Conservation (phyloP, 2,113 vertebrate species). For the Dermatemys mawii region DNA sequence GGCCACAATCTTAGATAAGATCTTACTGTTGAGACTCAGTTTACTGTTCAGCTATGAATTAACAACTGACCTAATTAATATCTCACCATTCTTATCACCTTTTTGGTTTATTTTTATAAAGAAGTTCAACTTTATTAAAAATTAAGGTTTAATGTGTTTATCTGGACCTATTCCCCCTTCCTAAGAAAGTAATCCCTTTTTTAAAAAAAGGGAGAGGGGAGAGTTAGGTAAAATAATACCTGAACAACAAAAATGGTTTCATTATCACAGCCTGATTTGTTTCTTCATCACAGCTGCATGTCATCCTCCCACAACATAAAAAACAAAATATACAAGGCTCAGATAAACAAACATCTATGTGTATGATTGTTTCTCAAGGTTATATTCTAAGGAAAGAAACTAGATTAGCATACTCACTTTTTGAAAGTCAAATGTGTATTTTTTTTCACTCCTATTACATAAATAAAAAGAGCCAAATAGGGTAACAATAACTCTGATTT, state of each 20-base stretch:
- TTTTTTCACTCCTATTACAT: neutral
- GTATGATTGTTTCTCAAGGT: neutral
- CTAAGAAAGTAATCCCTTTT: neutral
- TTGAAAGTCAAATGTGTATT: neutral
- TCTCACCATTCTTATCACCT: neutral
- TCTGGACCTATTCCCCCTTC: neutral
- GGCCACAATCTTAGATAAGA: neutral
- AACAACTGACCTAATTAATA: neutral
- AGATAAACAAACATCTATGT: neutral
- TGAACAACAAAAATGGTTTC: neutral
- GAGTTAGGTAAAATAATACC: neutral
- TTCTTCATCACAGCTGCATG: neutral
- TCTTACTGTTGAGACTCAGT: neutral
- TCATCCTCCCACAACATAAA: neutral
- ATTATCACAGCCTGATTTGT: fast-evolving
- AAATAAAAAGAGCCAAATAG: neutral
- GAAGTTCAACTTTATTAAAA: neutral
- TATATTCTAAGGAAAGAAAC: neutral
- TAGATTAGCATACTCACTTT: neutral
- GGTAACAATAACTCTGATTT: neutral
- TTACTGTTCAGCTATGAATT: neutral
- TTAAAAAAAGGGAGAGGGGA: neutral
- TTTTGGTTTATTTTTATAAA: neutral
- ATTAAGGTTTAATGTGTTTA: fast-evolving
- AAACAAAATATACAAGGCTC: neutral